Percentiles rank a stretch among this genome's conserved stretches.
These are phyloP conservation scores for Helicoverpa armigera DNA, from an alignment of 1,140 invertebrate species.

Conservation along the genomic window DNA sequence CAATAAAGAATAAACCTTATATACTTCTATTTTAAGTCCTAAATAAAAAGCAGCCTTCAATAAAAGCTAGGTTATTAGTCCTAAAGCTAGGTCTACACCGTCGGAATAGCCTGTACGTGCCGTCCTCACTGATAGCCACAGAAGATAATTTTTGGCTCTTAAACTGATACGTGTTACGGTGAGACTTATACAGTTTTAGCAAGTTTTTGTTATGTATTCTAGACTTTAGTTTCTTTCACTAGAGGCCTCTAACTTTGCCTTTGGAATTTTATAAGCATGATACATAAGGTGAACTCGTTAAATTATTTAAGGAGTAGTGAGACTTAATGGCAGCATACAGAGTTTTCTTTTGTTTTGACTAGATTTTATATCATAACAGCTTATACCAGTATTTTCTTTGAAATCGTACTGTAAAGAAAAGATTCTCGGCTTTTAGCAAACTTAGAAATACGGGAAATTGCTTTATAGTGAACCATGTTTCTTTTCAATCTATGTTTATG, in stretches of 20 bases:
- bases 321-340: constrained; percentile 22
- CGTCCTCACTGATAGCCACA: constrained; percentile 1
- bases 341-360: constrained; percentile 22
- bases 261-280: background rate
- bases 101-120: constrained; percentile 4
- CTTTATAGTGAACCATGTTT: too few species aligned
- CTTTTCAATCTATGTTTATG: too few species aligned
- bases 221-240: background rate
- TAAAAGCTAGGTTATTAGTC: constrained; percentile 9
- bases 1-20: background rate
- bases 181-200: background rate
- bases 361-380: constrained; percentile 14
- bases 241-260: too few species aligned
- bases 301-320: background rate
- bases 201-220: background rate
- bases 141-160: constrained; percentile 37
- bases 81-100: constrained; percentile 31
- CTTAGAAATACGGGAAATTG: background rate
- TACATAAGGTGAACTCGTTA: background rate
- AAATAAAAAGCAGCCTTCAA: background rate
- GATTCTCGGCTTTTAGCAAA: background rate
- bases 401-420: constrained; percentile 8
- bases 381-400: constrained; percentile 13
- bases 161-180: constrained; percentile 26
- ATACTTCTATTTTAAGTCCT: background rate